Percentiles rank a stretch among this genome's conserved stretches.
phyloP scores from a whole-genome alignment of 2,888 invertebrate species.

The Pachymerium ferrugineum region DNA sequence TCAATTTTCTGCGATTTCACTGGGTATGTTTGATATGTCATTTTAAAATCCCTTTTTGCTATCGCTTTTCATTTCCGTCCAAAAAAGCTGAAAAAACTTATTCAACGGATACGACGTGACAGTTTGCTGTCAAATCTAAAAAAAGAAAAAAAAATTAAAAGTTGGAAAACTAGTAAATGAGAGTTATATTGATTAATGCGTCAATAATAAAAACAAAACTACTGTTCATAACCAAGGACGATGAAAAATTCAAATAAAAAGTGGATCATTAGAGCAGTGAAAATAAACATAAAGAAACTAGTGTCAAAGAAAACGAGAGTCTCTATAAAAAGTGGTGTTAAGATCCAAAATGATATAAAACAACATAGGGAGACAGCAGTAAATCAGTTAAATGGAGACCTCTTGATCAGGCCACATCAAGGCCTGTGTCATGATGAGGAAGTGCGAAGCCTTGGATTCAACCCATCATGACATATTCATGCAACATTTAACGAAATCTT shows the following conservation, averaged over 20 bases:
- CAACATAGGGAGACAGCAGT: background rate
- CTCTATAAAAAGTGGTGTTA: no score
- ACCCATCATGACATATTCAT: conserved; percentile 2
- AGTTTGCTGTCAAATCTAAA: background rate
- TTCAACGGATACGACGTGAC: background rate
- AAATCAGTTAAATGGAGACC: background rate
- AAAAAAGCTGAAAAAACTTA: background rate
- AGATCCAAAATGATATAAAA: background rate
- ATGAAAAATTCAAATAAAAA: no score
- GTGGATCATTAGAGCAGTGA: no score
- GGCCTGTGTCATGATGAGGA: conserved; percentile 4
- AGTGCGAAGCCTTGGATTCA: conserved; percentile 3
- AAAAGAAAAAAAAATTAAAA: background rate
- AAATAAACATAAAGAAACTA: no score
- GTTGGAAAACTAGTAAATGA: no score
- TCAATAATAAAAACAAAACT: background rate
- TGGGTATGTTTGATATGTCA: background rate
- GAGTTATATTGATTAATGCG: background rate
- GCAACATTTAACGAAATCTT: background rate
- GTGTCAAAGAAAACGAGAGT: no score
- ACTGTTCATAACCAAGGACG: background rate
- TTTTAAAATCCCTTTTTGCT: background rate
- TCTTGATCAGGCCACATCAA: background rate
- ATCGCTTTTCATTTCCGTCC: background rate
- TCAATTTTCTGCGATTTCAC: background rate